phyloP scores from a whole-genome alignment of 2,113 vertebrate genomes.

The Aspiorhynchus laticeps region DNA sequence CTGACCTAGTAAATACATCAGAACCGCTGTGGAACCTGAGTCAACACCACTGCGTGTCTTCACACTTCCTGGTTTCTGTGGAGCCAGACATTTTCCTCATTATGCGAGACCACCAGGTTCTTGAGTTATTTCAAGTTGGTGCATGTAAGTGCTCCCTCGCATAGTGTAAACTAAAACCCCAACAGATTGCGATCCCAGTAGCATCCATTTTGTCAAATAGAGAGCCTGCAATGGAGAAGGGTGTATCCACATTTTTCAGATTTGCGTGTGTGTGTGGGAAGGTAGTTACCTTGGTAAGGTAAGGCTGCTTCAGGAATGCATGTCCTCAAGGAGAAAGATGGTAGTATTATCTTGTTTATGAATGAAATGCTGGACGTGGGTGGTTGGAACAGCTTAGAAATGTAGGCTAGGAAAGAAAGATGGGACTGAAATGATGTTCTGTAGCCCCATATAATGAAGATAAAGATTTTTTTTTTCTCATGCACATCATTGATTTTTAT shows the following conservation, averaged over 20 bases:
- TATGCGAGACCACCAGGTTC: slow-evolving; percentile 13
- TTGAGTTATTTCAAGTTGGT: not conserved
- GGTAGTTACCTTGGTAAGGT: not conserved
- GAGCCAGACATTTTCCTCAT: not conserved
- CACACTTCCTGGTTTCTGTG: slow-evolving; percentile 45
- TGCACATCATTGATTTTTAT: not conserved
- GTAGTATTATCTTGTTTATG: not conserved
- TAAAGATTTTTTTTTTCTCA: not conserved
- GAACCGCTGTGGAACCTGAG: slow-evolving; percentile 37
- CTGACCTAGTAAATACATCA: slow-evolving; percentile 52
- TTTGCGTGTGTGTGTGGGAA: not conserved
- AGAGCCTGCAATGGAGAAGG: not conserved
- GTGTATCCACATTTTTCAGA: not conserved
- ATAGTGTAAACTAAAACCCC: not conserved
- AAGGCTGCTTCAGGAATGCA: not conserved
- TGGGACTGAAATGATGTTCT: not conserved
- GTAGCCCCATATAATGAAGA: not conserved
- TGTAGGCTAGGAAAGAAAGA: not conserved
- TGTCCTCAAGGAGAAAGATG: not conserved
- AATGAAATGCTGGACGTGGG: slow-evolving; percentile 11
- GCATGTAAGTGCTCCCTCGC: not conserved
- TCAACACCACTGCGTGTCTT: slow-evolving; percentile 62
- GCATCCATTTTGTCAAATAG: not conserved
- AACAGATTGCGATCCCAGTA: not conserved
- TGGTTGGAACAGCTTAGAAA: not conserved